Base-by-base conservation (phyloP, 2,888 invertebrate genomes). In the Synanthedon vespiformis region DNA sequence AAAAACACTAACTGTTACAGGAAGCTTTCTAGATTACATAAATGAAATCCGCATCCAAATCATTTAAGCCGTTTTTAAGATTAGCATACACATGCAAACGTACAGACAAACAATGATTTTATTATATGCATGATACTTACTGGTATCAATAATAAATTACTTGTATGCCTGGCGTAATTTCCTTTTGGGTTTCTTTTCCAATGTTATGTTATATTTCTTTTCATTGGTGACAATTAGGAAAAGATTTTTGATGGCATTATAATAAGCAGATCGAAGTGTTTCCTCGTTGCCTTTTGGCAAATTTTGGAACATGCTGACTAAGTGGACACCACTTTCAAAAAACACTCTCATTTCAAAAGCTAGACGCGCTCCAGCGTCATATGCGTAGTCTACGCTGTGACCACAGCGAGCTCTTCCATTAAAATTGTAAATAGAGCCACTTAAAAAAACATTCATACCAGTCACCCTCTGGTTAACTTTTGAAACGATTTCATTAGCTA, bases 341-440 rank as follows among this genome's bases (percentile, higher is more conserved):
- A 80, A 85, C n/a, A 85, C 77, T 6, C 84, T 72, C 78, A 85
- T 74, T 59, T 86, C 86, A 57, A 61, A 84, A 2, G 74, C 50
- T 48, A 77, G 63, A 8, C 63, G 60, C 11, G 80, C 67, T 6
- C 68, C 69, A 8, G 56, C 34, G 34, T 70, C 68, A 50, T 59
- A 64, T 2, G 79, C 84, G 52, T 68, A 83, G 63, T 87, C 86
- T 2, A 86, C 80, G 57, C 84, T 82, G 57, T 80, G 76, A 0
- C 86, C 86, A 55, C 86, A 87, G 12, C 70, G 67, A 1, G 68
- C 14, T 51, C 65, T 67, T 1, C 75, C 77, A 53, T 78, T 75
- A 11, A 65, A 58, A 1, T 70, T 64, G 54, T 56, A 77, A 48
- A 87, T 70, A 52, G 71, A 80, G 44, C 61, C 67, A 52, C 77